These are phyloP conservation scores for Cerceris rybyensis DNA, from an alignment of 2,888 invertebrate genomes.

Conservation along the genomic window DNA sequence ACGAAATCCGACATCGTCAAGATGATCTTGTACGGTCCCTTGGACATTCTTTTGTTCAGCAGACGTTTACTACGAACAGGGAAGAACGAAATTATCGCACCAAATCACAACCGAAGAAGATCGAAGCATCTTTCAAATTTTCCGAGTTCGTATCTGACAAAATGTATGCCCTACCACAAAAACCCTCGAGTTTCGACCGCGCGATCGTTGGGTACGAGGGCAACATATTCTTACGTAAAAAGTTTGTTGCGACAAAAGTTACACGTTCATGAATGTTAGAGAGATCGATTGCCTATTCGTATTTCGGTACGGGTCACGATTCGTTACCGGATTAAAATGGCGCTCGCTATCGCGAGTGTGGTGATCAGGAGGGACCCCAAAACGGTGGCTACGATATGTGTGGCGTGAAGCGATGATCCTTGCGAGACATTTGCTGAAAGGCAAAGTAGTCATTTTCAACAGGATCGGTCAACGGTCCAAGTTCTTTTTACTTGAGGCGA, in stretches of 20 bases:
- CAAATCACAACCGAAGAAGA: background rate
- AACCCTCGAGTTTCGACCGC: too few relatives aligned
- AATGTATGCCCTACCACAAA: too few relatives aligned
- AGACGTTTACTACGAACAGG: constrained; percentile 83
- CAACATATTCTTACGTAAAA: too few relatives aligned
- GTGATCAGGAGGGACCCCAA: constrained; percentile 78
- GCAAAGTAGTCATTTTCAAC: constrained; percentile 14
- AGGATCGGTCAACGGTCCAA: background rate
- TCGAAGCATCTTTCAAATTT: background rate
- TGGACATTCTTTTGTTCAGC: constrained; percentile 87
- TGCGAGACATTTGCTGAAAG: constrained; percentile 46
- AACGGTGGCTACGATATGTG: constrained; percentile 80
- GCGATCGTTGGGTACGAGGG: too few relatives aligned
- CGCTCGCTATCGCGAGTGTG: constrained; percentile 73
- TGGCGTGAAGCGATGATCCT: constrained; percentile 74
- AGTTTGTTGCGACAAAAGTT: too few relatives aligned
- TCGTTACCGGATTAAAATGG: constrained; percentile 78
- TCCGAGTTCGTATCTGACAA: too few relatives aligned
- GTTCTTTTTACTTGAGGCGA: background rate
- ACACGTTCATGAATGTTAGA: too few relatives aligned
- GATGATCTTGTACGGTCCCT: constrained; percentile 91
- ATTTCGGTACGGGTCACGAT: background rate
- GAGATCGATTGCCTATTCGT: too few relatives aligned
- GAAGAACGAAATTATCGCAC: background rate
- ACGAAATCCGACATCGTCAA: constrained; percentile 89